Base-by-base conservation (phyloP, 2,888 invertebrate genomes). In the Nemoura dubitans region DNA sequence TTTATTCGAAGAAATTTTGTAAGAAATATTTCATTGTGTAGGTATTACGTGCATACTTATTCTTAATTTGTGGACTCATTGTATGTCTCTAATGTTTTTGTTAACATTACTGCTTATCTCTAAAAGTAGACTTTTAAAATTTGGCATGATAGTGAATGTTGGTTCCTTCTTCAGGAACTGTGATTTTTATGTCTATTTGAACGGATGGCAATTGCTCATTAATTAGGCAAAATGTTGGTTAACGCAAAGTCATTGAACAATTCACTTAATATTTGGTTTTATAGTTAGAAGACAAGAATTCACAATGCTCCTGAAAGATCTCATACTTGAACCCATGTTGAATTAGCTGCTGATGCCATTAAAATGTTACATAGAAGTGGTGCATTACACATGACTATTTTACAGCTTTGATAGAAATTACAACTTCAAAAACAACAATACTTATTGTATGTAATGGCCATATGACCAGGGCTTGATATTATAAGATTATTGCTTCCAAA, bases 171-270 rank as follows among this genome's bases (percentile, higher is more conserved):
- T 7, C 14, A 21, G 59, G 59, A 59, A 7, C 21, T 1, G 10
- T 16, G 14, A 7, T 59, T 59, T 59, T 59, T 59, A 7, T 21
- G 14, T 59, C 59, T 59, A 59, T 78, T 78, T 14, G 25, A 78
- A 21, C 78, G 78, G 29, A 21, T 59, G 81, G 81, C 21, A 29
- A 28, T 81, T 81, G 81, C 81, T 81, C 81, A 81, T 28, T 81
- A 81, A 28, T 28, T 81, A 81, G 59, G 59, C 59, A 59, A 21
- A 81, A 81, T 81, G 81, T 30, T 81, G 81, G 81, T 29, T 81
- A 28, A 81, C n/a, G 81, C 59, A 59, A 59, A 59, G 21, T 16
- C 3, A 59, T 59, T 21, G 21, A 7, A 59, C 59, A 59, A 59
- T 59, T 59, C 3, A 10, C 59, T 59, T 59, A 21, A 16, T 59